A percentile compares a stretch with the other conserved stretches of the same genome.
Conservation (phyloP, 2,797 vertebrate genomes). For the Syndactyla subalaris region DNA sequence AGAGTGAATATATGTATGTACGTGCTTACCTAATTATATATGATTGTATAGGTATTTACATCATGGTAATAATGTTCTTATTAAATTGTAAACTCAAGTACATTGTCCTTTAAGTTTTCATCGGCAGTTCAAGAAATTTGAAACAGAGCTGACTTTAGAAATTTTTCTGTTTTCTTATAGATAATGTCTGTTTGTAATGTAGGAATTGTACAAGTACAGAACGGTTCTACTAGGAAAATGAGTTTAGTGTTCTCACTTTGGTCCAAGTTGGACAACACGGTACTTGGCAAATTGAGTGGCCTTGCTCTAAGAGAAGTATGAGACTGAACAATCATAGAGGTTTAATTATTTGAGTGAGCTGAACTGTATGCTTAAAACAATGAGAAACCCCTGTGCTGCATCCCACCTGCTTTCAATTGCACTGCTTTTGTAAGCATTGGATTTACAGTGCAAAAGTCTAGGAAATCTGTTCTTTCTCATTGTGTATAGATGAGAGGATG, state of each 20-base stretch:
- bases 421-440: slow-evolving; percentile 32
- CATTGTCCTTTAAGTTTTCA: slow-evolving; percentile 2
- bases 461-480: slow-evolving; percentile 32
- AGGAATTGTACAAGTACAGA: slow-evolving; percentile 59
- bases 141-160: not conserved
- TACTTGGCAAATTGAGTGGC: slow-evolving; percentile 72
- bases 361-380: slow-evolving; percentile 1
- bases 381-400: slow-evolving; percentile 41
- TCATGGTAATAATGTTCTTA: not conserved
- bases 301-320: slow-evolving; percentile 60
- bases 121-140: not conserved
- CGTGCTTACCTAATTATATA: not conserved
- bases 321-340: slow-evolving; percentile 64
- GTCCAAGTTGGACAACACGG: slow-evolving; percentile 64
- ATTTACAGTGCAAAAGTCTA: slow-evolving; percentile 25
- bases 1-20: not conserved
- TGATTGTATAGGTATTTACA: not conserved
- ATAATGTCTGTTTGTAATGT: slow-evolving; percentile 47
- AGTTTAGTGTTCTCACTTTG: slow-evolving; percentile 66
- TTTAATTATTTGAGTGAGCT: slow-evolving; percentile 65
- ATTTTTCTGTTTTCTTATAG: slow-evolving; percentile 31
- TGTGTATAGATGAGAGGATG: not conserved
- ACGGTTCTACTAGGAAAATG: slow-evolving; percentile 66
- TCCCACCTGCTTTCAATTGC: slow-evolving; percentile 39
- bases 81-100: not conserved